Conservation (phyloP, 2,888 invertebrate species). For the Erpobdella octoculata region DNA sequence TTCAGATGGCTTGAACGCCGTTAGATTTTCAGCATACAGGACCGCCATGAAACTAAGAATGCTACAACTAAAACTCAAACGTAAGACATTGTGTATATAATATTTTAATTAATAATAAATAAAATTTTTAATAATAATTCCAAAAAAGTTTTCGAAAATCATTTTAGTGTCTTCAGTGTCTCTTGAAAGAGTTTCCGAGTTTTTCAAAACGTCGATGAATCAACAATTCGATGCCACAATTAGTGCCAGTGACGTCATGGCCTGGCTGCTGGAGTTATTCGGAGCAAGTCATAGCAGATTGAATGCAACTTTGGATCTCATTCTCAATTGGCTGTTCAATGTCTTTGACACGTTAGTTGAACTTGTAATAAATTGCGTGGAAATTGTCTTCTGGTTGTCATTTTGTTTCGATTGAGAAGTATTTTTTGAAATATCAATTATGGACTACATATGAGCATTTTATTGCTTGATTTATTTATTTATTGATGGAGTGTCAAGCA, state of each 20-base stretch:
- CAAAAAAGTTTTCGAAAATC: not conserved
- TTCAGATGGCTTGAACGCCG: conserved; percentile 46
- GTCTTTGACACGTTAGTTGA: conserved; percentile 47
- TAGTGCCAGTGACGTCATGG: conserved; percentile 5
- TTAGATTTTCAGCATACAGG: conserved; percentile 69
- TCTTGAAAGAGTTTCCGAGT: conserved; percentile 57
- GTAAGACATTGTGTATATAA: conserved; percentile 55
- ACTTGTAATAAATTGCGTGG: too few relatives aligned
- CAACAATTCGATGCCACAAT: conserved; percentile 64
- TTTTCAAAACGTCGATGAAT: conserved; percentile 65
- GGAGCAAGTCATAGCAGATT: conserved; percentile 43
- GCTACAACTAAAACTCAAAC: conserved; percentile 61
- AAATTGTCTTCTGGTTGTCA: too few relatives aligned
- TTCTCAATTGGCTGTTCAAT: conserved; percentile 45
- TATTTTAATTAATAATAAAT: not conserved
- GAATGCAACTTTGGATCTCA: conserved; percentile 40
- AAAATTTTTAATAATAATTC: not conserved
- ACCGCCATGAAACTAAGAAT: conserved; percentile 66
- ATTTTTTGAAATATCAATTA: too few relatives aligned
- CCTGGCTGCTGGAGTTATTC: conserved; percentile 1
- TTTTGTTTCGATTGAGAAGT: too few relatives aligned
- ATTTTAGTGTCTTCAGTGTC: conserved; percentile 52
- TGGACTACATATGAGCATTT: too few relatives aligned
- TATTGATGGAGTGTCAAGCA: too few relatives aligned
- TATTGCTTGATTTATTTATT: too few relatives aligned